Percentiles rank a stretch among this genome's conserved stretches.
Evolutionary conservation across 2,113 vertebrate species (phyloP).

Genomic region (Peromyscus maniculatus): DNA sequence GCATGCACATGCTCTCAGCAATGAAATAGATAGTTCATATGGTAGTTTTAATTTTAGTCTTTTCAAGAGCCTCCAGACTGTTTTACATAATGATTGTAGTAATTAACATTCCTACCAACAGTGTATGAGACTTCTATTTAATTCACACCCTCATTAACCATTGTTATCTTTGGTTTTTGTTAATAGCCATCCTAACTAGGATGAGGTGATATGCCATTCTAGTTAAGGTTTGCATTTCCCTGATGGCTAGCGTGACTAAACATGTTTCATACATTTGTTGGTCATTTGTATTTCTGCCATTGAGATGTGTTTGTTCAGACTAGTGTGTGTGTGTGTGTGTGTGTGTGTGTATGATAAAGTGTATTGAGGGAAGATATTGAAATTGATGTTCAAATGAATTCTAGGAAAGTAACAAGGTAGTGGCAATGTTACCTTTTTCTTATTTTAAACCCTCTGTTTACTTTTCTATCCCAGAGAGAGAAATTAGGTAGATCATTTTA

Average conservation of each 20-base stretch:
- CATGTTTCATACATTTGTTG: not conserved
- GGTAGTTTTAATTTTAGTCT: constrained; percentile 8
- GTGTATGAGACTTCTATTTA: not conserved
- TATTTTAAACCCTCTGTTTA: not conserved
- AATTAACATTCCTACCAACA: not conserved
- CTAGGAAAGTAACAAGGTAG: not conserved
- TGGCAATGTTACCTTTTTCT: not conserved
- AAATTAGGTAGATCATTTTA: not conserved
- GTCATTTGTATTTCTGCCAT: not conserved
- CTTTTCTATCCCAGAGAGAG: not conserved
- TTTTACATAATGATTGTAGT: not conserved
- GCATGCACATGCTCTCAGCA: not conserved
- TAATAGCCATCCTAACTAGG: not conserved
- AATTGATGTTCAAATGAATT: not conserved
- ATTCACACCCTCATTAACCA: not conserved
- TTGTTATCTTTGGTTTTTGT: not conserved
- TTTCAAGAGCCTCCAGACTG: not conserved
- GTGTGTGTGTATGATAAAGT: not conserved
- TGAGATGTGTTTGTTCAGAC: not conserved
- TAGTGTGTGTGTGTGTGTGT: no score
- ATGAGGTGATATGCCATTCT: not conserved
- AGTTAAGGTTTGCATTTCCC: not conserved
- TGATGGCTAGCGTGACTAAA: not conserved
- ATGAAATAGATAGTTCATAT: not conserved
- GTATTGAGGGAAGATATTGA: not conserved